Evolutionary conservation across 2,113 vertebrate genomes (phyloP), one percentile per base, ranked within the genome.

Genomic region (Ibidorhyncha struthersii): DNA sequence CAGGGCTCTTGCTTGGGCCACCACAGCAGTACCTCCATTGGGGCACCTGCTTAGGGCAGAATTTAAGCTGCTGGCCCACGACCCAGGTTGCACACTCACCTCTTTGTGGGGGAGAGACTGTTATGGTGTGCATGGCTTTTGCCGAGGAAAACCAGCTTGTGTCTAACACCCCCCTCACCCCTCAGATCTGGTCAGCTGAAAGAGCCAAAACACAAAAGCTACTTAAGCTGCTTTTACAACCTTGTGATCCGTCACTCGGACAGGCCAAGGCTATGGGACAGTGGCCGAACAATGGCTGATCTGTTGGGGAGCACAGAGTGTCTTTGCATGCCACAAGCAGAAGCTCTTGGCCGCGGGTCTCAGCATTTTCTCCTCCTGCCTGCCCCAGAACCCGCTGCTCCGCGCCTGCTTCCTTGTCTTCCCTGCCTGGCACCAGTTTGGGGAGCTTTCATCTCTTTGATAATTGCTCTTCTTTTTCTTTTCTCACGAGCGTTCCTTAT

Each of bases 1-100:
- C 55, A 21, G 62, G 29, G 23, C 53, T 71, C 14, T 76, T 47
- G 19, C 30, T 56, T 30, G 70, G 19, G 38, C 62, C 22, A 8
- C 17, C 0, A 1, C 29, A 77, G 40, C 20, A 61, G 53, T 45
- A 40, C 17, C 26, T 38, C 21, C 3, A 1, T 2, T 5, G 3
- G 17, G 16, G 10, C 1, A 2, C n/a, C 20, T 19, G 21, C 32
- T 63, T 50, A 58, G 50, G 17, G 29, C 22, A 72, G 53, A 40
- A 50, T 29, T 79, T 30, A 72, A 79, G 22, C 41, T 63, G 22
- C 62, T 56, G 56, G 30, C 32, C 43, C 23, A 2, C 16, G 34
- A 7, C 12, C 12, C 4, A 8, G 47, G n/a, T 27, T 65, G 26
- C 1, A 1, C 6, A 8, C 36, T 45, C 19, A 3, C 10, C 5